A percentile compares a stretch with the other conserved stretches of the same genome.
phyloP scores from a whole-genome alignment of 2,888 invertebrate genomes.

The Tiphia femorata region DNA sequence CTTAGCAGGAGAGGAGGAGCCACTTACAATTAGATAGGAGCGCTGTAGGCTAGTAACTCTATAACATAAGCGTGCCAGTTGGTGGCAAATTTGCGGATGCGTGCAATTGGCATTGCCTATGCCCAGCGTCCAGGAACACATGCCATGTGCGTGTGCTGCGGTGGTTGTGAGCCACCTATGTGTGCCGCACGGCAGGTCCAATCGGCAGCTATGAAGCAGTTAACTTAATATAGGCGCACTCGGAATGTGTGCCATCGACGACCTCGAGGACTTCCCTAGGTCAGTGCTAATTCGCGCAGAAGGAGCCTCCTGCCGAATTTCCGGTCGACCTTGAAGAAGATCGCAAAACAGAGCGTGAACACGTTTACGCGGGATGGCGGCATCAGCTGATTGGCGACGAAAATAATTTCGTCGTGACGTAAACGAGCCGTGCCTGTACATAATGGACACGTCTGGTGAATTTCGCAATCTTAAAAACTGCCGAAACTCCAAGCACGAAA shows the following conservation, averaged over 20 bases:
- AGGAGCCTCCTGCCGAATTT: constrained; percentile 43
- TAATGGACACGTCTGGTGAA: too few species aligned
- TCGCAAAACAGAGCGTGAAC: too few species aligned
- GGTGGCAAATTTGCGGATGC: constrained; percentile 68
- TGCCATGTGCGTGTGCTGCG: neutral
- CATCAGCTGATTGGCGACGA: too few species aligned
- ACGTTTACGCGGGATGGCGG: too few species aligned
- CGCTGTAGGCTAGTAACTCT: constrained; percentile 51
- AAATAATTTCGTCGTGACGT: too few species aligned
- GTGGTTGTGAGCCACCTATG: constrained; percentile 33
- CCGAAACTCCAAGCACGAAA: too few species aligned
- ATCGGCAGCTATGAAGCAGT: constrained; percentile 62
- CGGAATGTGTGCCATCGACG: constrained; percentile 61
- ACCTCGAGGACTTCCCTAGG: constrained; percentile 65
- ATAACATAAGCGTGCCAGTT: constrained; percentile 65
- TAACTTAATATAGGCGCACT: constrained; percentile 62
- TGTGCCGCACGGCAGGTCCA: constrained; percentile 42
- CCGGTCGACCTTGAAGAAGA: constrained; percentile 41
- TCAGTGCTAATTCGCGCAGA: constrained; percentile 60
- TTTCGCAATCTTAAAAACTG: too few species aligned
- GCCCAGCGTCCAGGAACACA: constrained; percentile 35
- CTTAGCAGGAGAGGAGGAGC: constrained; percentile 41
- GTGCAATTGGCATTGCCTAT: constrained; percentile 64
- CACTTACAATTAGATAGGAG: constrained; percentile 34
- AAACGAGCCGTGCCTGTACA: too few species aligned